Evolutionary conservation across 1,140 invertebrate genomes (phyloP), one percentile per base, ranked within the genome.

Genomic region (Caenorhabditis inopinata): DNA sequence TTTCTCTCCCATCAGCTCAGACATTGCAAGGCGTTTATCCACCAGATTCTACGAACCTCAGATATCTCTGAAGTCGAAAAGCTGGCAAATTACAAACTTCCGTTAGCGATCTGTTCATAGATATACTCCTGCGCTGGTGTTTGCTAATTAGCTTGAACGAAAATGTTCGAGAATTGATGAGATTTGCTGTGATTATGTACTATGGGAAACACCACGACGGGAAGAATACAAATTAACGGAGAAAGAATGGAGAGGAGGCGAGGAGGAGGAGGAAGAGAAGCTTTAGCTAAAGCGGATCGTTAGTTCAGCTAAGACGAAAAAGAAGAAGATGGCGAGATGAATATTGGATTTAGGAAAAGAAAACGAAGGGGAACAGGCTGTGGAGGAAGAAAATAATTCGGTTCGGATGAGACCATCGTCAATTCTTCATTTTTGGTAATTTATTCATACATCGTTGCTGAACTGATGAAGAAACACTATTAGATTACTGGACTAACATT

Each of bases 141-240:
- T 21, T 53, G 49, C 18, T 53, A 53, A 53, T 53, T 53, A 25
- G 49, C 27, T 53, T 25, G 49, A 53, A 53, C 49, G 49, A 53
- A 9, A 25, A 7, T 16, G 3, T n/a, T n/a, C 58, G 58, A 68
- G 58, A 68, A 68, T 68, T 68, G 58, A 68, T 68, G 58, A 68
- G 32, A 25, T 18, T 25, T 7, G 25, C 14, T 32, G 46, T 9
- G 48, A 3, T n/a, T 51, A 4, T 32, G 29, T 68, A 29, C n/a
- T 11, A 42, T 38, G 32, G 58, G 32, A 21, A 68, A 38, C 21
- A 6, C 21, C 11, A 42, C 2, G 16, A 7, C 9, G 51, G 6
- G 27, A 29, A 42, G 32, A 29, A 68, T n/a, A 68, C 32, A 68
- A 68, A 38, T 38, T 38, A 68, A 38, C 27, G 18, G 58, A 68